Conservation (phyloP, 1,140 invertebrate species). For the Thalassaphorura encarpata region DNA sequence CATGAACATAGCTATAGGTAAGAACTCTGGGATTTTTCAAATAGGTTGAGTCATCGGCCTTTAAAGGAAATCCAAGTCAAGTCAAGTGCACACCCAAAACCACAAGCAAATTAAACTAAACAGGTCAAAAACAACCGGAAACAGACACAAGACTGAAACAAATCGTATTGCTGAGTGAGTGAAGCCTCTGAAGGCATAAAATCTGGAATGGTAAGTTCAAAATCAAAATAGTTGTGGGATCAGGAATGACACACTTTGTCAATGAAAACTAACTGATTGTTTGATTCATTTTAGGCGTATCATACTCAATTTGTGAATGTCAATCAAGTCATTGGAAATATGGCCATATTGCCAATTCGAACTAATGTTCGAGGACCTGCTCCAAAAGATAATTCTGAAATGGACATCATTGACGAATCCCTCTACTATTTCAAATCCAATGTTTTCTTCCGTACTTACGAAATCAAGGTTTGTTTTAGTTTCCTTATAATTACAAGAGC, state of each 20-base stretch:
- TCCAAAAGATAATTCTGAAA: conserved; percentile 49
- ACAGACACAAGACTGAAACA: neutral
- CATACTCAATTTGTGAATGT: conserved; percentile 77
- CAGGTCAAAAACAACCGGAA: conserved; percentile 1
- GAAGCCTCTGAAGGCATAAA: neutral
- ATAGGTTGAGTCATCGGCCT: no score
- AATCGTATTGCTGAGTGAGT: neutral
- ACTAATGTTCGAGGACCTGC: conserved; percentile 84
- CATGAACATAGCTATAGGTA: no score
- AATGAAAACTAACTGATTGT: neutral
- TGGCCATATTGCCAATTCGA: conserved; percentile 77
- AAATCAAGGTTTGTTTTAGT: conserved; percentile 69
- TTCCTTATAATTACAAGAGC: conserved; percentile 14
- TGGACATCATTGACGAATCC: conserved; percentile 96
- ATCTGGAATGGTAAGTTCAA: neutral
- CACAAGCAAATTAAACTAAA: no score
- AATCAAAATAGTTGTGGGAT: no score
- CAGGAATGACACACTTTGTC: no score
- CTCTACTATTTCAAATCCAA: conserved; percentile 97
- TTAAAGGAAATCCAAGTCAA: no score
- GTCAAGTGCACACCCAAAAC: no score
- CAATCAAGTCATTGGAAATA: conserved; percentile 72
- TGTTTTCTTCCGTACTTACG: conserved; percentile 97
- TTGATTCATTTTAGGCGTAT: conserved; percentile 63
- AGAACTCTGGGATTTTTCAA: no score